Evolutionary conservation across 2,113 vertebrate species (phyloP).

Genomic region (Erinaceus europaeus): DNA sequence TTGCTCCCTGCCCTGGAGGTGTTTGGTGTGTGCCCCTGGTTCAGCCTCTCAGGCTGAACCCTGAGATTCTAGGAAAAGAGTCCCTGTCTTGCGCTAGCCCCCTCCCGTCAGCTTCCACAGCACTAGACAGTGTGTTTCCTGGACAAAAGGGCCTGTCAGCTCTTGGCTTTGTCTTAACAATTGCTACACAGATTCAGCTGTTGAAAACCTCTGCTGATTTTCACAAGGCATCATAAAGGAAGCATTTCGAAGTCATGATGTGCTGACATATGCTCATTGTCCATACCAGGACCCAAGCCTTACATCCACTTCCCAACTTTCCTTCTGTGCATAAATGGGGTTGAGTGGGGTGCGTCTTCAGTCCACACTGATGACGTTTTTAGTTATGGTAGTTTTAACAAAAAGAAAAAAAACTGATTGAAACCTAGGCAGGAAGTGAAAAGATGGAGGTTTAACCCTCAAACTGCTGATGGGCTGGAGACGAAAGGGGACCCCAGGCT

Average conservation of each 20-base stretch:
- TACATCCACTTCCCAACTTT: background rate
- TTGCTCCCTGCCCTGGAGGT: background rate
- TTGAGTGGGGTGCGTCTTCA: background rate
- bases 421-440: conserved; percentile 18
- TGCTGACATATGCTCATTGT: conserved; percentile 26
- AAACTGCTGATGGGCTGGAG: background rate
- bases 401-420: conserved; percentile 56
- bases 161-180: conserved; percentile 36
- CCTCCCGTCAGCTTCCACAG: background rate
- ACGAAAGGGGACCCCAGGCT: conserved; percentile 22
- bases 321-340: conserved; percentile 14
- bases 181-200: conserved; percentile 10
- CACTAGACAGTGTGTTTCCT: background rate
- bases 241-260: conserved; percentile 26
- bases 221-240: conserved; percentile 11
- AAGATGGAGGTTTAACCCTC: conserved; percentile 6
- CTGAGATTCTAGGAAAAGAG: background rate
- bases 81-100: background rate
- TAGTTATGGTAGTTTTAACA: conserved; percentile 15
- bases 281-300: background rate
- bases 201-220: conserved; percentile 40
- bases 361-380: background rate
- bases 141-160: conserved; percentile 22
- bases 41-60: background rate
- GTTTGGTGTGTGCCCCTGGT: background rate